phyloP scores from a whole-genome alignment of 2,113 vertebrate species.

The Ceyx cyanopectus region DNA sequence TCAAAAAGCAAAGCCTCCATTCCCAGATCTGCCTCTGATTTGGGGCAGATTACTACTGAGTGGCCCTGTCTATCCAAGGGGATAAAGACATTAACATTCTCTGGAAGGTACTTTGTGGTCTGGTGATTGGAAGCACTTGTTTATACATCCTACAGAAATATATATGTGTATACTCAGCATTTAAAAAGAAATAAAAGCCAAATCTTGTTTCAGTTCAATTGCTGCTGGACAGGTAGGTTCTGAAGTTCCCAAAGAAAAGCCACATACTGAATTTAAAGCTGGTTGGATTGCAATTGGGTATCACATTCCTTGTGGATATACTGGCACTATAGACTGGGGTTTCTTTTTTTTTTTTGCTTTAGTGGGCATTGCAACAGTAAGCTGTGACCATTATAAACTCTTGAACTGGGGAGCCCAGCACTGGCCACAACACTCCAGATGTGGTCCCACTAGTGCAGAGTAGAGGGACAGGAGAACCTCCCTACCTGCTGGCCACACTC shows the following conservation, averaged over 20 bases:
- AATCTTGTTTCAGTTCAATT: background rate
- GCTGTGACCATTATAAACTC: background rate
- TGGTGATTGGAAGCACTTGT: background rate
- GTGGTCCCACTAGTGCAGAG: too few species aligned
- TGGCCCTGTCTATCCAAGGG: background rate
- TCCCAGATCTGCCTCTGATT: background rate
- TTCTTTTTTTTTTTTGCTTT: background rate
- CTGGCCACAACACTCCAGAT: too few species aligned
- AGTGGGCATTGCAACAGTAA: background rate
- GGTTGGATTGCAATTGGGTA: rapidly evolving
- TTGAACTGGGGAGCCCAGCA: too few species aligned
- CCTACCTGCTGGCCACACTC: too few species aligned
- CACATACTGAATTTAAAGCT: background rate
- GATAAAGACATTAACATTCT: background rate
- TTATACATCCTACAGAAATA: background rate
- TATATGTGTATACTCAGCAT: rapidly evolving
- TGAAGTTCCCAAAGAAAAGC: background rate
- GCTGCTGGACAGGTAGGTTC: background rate
- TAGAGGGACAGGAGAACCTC: too few species aligned
- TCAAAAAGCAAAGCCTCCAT: background rate
- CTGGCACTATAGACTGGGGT: background rate
- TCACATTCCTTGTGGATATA: background rate
- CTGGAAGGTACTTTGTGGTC: background rate
- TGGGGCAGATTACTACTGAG: background rate
- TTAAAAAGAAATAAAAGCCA: background rate